These are phyloP conservation scores for Leptobrachium ailaonicum DNA, from an alignment of 2,113 vertebrate genomes.

Conservation along the genomic window DNA sequence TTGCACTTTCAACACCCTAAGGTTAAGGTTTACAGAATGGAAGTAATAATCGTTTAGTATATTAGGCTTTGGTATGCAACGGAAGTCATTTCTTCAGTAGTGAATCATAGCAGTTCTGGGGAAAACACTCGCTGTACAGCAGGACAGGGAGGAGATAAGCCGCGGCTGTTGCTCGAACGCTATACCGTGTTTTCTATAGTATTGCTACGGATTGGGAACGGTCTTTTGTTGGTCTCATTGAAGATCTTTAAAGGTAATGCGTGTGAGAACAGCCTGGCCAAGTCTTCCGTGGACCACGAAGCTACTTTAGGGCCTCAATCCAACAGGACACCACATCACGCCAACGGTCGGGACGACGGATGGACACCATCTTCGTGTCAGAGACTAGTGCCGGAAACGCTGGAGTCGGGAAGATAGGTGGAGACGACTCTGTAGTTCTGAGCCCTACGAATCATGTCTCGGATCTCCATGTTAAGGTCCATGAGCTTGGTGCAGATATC, in stretches of 20 bases:
- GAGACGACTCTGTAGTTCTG: conserved; percentile 85
- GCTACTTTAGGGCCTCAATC: conserved; percentile 67
- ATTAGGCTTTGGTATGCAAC: conserved; percentile 84
- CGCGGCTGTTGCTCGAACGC: conserved; percentile 55
- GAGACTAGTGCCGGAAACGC: conserved; percentile 85
- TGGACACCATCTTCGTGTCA: conserved; percentile 78
- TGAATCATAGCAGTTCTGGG: conserved; percentile 69
- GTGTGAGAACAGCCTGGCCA: conserved; percentile 76
- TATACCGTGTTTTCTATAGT: conserved; percentile 67
- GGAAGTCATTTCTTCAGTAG: conserved; percentile 78
- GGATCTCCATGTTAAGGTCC: conserved; percentile 91
- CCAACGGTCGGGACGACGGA: conserved; percentile 59
- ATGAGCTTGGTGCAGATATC: conserved; percentile 88
- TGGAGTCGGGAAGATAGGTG: conserved; percentile 89
- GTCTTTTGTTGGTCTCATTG: conserved; percentile 71
- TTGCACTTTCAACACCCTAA: conserved; percentile 90
- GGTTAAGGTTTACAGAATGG: conserved; percentile 69
- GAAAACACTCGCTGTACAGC: conserved; percentile 72
- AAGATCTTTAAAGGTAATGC: conserved; percentile 75
- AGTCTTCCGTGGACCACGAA: conserved; percentile 83
- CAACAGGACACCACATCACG: conserved; percentile 79
- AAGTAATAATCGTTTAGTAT: conserved; percentile 65
- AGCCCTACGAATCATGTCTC: conserved; percentile 86
- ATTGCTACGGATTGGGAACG: conserved; percentile 80
- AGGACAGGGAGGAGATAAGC: conserved; percentile 62